Evolutionary conservation across 2,888 invertebrate genomes (phyloP), one percentile per base, ranked within the genome.

Genomic region (Lamproptera curius): DNA sequence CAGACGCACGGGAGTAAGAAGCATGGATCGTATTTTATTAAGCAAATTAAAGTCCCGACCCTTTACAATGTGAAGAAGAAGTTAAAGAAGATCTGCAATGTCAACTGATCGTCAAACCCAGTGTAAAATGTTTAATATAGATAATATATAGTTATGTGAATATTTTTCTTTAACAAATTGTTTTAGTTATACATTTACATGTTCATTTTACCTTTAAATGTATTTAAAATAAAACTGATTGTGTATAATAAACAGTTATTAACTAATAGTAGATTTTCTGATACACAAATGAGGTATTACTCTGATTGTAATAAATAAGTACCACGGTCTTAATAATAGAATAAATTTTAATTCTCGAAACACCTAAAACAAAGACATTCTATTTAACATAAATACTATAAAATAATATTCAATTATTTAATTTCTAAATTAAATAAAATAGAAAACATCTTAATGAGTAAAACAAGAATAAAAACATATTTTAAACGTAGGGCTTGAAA

Each of bases 401-500:
- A 71, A 60, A 74, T n/a, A 74, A 70, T 77, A 84, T 86, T 84
- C 70, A 86, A 86, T 86, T 86, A 87, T 86, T 84, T 84, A 74
- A 68, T 77, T 81, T 67, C 67, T 76, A 79, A 70, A 83, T 84
- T 82, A 84, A 86, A 84, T 86, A 82, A 63, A 67, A 65, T 73
- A 66, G 64, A 31, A 72, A 70, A 54, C 73, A 66, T 72, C 63
- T 57, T 71, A 71, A 70, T 67, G 67, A 37, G 10, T 52, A 58
- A 55, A 55, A 51, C 56, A 56, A 56, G 52, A 60, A 51, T 55
- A 53, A 43, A 51, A 47, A n/a, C n/a, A n/a, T n/a, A n/a, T n/a
- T n/a, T n/a, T 85, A 88, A 59, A 88, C 85, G 61, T 88, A 88
- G 41, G 88, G 88, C 61, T 88, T 88, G 68, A 87, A 88, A 71